Conservation (phyloP, 1,140 invertebrate genomes). For the Harlomillsia oculata region DNA sequence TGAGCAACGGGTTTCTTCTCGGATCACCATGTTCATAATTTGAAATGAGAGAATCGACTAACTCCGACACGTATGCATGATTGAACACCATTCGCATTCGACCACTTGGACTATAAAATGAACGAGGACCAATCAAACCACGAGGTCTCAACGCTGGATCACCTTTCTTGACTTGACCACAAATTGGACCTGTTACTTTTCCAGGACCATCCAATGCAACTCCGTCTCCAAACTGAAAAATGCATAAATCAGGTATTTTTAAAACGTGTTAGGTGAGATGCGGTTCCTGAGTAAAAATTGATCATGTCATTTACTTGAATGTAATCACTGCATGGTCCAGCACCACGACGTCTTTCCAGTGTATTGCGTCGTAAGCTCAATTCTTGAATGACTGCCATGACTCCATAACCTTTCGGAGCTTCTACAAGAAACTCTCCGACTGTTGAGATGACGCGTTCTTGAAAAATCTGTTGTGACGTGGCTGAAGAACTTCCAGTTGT, state of each 20-base stretch:
- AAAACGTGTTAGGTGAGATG: neutral
- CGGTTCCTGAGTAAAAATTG: neutral
- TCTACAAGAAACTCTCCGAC: constrained; percentile 19
- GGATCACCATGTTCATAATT: constrained; percentile 6
- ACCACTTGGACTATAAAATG: constrained; percentile 7
- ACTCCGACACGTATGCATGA: constrained; percentile 20
- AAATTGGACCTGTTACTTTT: constrained; percentile 6
- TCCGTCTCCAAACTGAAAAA: constrained; percentile 20
- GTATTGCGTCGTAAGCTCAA: constrained; percentile 12
- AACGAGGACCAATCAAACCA: constrained; percentile 14
- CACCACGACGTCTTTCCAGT: constrained; percentile 3
- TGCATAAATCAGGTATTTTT: neutral
- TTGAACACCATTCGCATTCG: constrained; percentile 20
- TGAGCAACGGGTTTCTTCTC: constrained; percentile 8
- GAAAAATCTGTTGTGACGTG: constrained; percentile 22
- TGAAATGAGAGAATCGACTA: constrained; percentile 12
- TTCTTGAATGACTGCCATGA: constrained; percentile 24
- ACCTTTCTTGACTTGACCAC: constrained; percentile 11
- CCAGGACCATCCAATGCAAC: neutral
- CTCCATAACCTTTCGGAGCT: constrained; percentile 9
- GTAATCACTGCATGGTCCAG: constrained; percentile 16
- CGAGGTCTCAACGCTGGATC: constrained; percentile 8
- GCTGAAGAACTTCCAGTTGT: constrained; percentile 10
- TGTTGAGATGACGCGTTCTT: constrained; percentile 22
- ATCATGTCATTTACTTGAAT: constrained; percentile 16